Base-by-base conservation (phyloP, 2,113 vertebrate genomes). In the Blennius ocellaris region DNA sequence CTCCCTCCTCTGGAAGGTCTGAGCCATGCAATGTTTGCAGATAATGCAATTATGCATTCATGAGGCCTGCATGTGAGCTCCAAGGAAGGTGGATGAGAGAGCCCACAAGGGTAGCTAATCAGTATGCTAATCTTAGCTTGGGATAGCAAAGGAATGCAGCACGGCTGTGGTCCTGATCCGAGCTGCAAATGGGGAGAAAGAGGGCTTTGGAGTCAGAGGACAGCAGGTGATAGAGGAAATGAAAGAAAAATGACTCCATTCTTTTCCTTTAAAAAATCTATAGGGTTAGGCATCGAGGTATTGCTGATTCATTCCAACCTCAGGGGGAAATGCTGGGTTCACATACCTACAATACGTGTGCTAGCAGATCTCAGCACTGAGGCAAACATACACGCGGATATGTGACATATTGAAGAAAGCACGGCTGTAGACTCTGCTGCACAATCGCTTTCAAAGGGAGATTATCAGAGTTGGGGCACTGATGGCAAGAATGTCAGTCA, bases 1-100 rank as follows among this genome's bases (percentile, higher is more conserved):
- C 96, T 94, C 96, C 95, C 96, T 94, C 96, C 90, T 90, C 95
- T 97, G 96, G 96, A 93, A 89, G 90, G 93, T 94, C 61, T 70
- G 86, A 78, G 89, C 88, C 84, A 79, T 93, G 90, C 92, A 91
- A 83, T 86, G 69, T 88, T 90, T 85, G 78, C 81, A 54, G 15
- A 41, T 2, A 16, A 49, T 57, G 37, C 70, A 36, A 51, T 83
- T 87, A 80, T 86, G 82, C 52, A 89, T 92, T 86, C 83, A 88
- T 80, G 78, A 83, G 62, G 64, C 69, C 40, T 30, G 64, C 80
- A 52, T 72, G 57, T 58, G 84, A 74, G 79, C 76, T 71, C 12
- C 8, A 45, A 78, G 69, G 63, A 69, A 78, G 66, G 72, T 21
- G 10, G 66, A 30, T 53, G 68, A 83, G 52, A 67, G 71, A 84